A percentile compares a stretch with the other conserved stretches of the same genome.
Evolutionary conservation across 2,113 vertebrate genomes (phyloP).

Genomic region (Xyrauchen texanus): DNA sequence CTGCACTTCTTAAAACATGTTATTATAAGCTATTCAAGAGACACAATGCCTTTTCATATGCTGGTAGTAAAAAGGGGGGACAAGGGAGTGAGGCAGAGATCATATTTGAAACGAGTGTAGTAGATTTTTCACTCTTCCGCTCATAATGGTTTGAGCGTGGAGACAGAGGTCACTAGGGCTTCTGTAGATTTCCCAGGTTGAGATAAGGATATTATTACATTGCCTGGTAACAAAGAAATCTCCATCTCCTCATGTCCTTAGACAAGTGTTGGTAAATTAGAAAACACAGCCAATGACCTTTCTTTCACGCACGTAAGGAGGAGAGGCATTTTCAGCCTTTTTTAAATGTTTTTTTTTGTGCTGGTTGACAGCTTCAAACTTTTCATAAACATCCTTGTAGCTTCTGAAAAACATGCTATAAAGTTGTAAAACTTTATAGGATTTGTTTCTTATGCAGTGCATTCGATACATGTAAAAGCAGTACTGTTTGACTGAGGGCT

Average conservation of each 20-base stretch:
- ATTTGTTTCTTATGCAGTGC: too few relatives aligned
- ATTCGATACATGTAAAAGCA: too few relatives aligned
- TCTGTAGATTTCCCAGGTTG: slow-evolving; percentile 78
- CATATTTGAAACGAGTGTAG: slow-evolving; percentile 75
- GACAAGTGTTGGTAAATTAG: slow-evolving; percentile 77
- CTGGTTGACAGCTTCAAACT: slow-evolving; percentile 22
- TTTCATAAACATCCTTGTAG: slow-evolving; percentile 14
- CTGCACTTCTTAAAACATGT: slow-evolving; percentile 74
- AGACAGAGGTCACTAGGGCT: slow-evolving; percentile 69
- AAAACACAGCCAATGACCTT: slow-evolving; percentile 74
- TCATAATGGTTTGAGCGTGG: slow-evolving; percentile 71
- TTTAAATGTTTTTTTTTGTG: slow-evolving; percentile 31
- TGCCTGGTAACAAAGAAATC: slow-evolving; percentile 73
- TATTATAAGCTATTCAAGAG: slow-evolving; percentile 79
- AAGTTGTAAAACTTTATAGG: background rate
- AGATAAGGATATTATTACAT: slow-evolving; percentile 79
- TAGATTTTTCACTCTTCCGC: slow-evolving; percentile 70
- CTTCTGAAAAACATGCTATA: slow-evolving; percentile 12
- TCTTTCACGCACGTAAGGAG: slow-evolving; percentile 50
- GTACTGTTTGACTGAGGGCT: too few relatives aligned
- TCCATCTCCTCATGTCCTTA: slow-evolving; percentile 71
- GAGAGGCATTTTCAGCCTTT: slow-evolving; percentile 61
- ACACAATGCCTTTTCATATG: slow-evolving; percentile 68
- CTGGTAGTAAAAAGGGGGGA: slow-evolving; percentile 62
- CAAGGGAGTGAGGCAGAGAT: slow-evolving; percentile 56